Evolutionary conservation across 1,140 invertebrate species (phyloP).

Genomic region (Drosophila miranda): DNA sequence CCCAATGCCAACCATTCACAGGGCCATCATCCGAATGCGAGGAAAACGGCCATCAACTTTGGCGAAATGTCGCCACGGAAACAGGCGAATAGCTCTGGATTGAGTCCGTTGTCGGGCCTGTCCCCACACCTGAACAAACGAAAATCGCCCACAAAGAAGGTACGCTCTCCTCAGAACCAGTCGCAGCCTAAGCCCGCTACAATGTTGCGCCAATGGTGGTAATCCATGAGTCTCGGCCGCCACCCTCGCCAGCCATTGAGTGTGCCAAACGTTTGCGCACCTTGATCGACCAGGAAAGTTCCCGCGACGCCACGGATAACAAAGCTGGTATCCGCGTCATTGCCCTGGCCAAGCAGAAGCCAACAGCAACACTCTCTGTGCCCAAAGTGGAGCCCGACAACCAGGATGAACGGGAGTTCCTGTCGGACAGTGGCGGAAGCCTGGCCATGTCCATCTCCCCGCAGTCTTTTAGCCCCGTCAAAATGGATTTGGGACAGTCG

Average conservation of each 20-base stretch:
- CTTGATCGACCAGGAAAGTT: conserved; percentile 61
- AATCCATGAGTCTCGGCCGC: conserved; percentile 55
- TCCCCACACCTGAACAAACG: conserved; percentile 64
- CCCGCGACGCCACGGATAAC: conserved; percentile 47
- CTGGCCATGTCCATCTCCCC: not conserved
- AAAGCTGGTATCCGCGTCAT: conserved; percentile 65
- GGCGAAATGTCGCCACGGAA: conserved; percentile 67
- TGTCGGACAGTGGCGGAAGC: conserved; percentile 3
- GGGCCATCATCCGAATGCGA: conserved; percentile 56
- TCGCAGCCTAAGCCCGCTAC: conserved; percentile 35
- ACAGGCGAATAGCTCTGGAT: conserved; percentile 44
- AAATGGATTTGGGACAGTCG: conserved; percentile 58
- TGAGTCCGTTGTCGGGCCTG: conserved; percentile 39
- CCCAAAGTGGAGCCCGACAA: conserved; percentile 33
- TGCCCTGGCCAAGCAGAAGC: conserved; percentile 53
- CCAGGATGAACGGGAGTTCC: conserved; percentile 20
- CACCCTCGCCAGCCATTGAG: conserved; percentile 67
- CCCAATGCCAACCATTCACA: conserved; percentile 47
- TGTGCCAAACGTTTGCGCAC: conserved; percentile 75
- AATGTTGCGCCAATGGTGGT: conserved; percentile 72
- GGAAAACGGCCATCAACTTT: conserved; percentile 69
- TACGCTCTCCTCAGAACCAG: conserved; percentile 43
- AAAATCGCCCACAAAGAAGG: conserved; percentile 75
- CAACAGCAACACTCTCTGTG: not conserved
- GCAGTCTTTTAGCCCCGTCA: conserved; percentile 26